Evolutionary conservation across 2,797 vertebrate species (phyloP), one percentile per base, ranked within the genome.

Genomic region (Acanthornis magna): DNA sequence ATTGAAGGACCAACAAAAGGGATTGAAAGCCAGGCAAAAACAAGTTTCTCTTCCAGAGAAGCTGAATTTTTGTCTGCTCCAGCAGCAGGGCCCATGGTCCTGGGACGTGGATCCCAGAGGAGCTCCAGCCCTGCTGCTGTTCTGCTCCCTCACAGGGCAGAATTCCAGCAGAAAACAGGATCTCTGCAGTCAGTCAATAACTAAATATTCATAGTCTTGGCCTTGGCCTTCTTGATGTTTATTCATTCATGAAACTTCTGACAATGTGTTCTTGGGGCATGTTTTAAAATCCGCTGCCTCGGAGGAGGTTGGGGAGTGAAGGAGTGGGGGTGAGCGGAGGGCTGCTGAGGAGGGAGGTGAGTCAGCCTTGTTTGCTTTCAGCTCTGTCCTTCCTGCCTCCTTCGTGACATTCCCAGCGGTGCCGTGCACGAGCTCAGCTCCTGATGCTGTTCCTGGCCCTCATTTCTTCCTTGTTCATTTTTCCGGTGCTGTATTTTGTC

Each of bases 381-480:
- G 70, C 70, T 4, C 88, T 79, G 88, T 71, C 88, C 90, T 71
- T 61, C 60, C 60, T 62, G 42, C 88, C 61, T 81, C 86, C 76
- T 85, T 19, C 0, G 0, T 61, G 88, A 53, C 0, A 0, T 62
- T 30, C 10, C 7, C 63, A 78, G 71, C 0, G 2, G 50, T 42
- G 84, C 93, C 0, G 0, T 1, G 20, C 74, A 29, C 66, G 14
- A 72, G 77, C 74, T 68, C 55, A 72, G 71, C 71, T 83, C 62
- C 58, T 66, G 62, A 21, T 70, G 81, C 8, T 7, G 1, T 16
- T 53, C 6, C 0, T 91, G 15, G 8, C 40, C 55, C 48, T 2
- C 0, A 7, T 74, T 85, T 66, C 61, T 71, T 73, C 87, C 42
- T 54, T 5, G 1, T 20, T 87, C 15, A 2, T 88, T 81, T 91